A percentile compares a stretch with the other conserved stretches of the same genome.
Evolutionary conservation across 2,797 vertebrate genomes (phyloP).

Genomic region (Rhincodon typus): DNA sequence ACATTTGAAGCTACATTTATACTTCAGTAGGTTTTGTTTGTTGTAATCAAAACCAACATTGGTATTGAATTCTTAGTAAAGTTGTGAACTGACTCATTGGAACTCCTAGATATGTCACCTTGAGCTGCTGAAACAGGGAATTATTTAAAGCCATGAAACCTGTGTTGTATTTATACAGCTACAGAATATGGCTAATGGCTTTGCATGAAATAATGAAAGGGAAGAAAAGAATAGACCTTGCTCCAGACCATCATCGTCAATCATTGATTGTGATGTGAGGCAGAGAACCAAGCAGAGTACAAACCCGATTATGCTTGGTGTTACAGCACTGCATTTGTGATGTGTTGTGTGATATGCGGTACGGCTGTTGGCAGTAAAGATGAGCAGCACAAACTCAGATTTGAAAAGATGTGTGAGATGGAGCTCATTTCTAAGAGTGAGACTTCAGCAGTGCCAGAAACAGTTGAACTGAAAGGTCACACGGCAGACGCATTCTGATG

Average conservation of each 20-base stretch:
- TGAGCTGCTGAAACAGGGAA: slow-evolving; percentile 19
- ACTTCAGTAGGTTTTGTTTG: not conserved
- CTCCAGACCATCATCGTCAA: not conserved
- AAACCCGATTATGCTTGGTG: slow-evolving; percentile 9
- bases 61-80: slow-evolving; percentile 7
- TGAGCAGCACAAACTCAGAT: slow-evolving; percentile 31
- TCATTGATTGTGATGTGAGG: not conserved
- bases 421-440: slow-evolving; percentile 35
- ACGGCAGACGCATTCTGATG: slow-evolving; percentile 31
- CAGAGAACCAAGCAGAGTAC: not conserved
- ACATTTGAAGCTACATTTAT: not conserved
- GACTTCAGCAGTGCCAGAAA: slow-evolving; percentile 31
- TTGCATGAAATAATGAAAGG: not conserved
- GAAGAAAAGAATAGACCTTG: not conserved
- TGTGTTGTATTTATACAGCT: not conserved
- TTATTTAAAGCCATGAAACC: not conserved
- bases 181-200: not conserved
- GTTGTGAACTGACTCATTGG: slow-evolving; percentile 5
- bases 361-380: slow-evolving; percentile 35
- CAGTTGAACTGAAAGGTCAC: slow-evolving; percentile 37
- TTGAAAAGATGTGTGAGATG: slow-evolving; percentile 37
- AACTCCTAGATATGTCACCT: not conserved
- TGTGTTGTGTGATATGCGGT: slow-evolving; percentile 20
- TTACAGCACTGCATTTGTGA: slow-evolving; percentile 33
- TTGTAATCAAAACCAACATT: slow-evolving; percentile 24